Evolutionary conservation across 1,140 invertebrate genomes (phyloP), one percentile per base, ranked within the genome.

Genomic region (Aphelinus atriplicis): DNA sequence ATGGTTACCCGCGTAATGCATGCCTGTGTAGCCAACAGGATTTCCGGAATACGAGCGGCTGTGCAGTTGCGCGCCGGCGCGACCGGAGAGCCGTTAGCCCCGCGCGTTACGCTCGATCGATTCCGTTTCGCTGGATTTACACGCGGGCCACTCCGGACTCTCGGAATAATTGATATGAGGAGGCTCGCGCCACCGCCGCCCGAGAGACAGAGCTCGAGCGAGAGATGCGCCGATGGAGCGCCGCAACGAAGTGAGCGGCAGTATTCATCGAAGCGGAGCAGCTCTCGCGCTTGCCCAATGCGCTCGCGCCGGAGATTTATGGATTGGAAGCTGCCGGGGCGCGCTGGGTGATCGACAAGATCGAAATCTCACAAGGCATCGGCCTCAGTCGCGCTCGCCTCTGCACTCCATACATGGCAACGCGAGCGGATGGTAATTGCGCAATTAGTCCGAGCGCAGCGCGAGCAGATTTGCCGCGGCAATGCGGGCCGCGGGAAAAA

Each of bases 1-100:
- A 9, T 53, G 51, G 56, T 73, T 73, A 66, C 47, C n/a, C n/a
- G 26, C 26, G 42, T 73, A 73, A 73, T 66, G 53, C n/a, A 61
- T 73, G 48, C n/a, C 46, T 63, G 63, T 53, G 71, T 53, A 73
- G 45, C 63, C 63, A 60, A 60, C 71, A 73, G 71, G 71, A 73
- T 73, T 73, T 73, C 71, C 71, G 71, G 71, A 66, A 73, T 26
- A 58, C 46, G 55, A 57, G 50, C 47, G 46, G 42, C 46, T 9
- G 61, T 53, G 26, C 26, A 26, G 26, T 26, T 26, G 26, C 26
- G 42, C 58, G 68, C 26, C 47, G 42, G 47, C 43, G 67, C 10
- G 9, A 46, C 55, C 43, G 26, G 46, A 70, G 56, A 53, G 50
- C 50, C 69, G 60, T 55, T 55, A 47, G 63, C 7, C 63, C 69